phyloP scores from a whole-genome alignment of 2,888 invertebrate genomes.

The Dusona sp. region DNA sequence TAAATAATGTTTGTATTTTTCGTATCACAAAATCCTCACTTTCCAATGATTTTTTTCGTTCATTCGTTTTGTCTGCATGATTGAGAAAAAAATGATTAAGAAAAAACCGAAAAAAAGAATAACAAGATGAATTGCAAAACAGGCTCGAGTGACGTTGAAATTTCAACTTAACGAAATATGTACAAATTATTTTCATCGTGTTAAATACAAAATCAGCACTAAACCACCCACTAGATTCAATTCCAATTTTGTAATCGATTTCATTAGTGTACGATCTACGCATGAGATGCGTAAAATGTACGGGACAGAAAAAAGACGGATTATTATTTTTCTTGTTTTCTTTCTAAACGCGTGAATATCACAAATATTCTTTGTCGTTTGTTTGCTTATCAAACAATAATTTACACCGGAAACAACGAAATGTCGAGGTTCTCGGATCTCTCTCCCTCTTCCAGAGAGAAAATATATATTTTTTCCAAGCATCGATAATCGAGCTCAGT shows the following conservation, averaged over 20 bases:
- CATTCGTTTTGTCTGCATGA: background rate
- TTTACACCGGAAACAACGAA: conserved; percentile 45
- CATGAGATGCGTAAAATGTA: conserved; percentile 25
- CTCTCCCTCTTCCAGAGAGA: background rate
- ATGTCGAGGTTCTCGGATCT: conserved; percentile 5
- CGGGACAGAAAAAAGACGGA: conserved; percentile 33
- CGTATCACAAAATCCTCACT: conserved; percentile 23
- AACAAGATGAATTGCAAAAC: conserved; percentile 7
- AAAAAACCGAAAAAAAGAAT: background rate
- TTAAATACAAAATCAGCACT: background rate
- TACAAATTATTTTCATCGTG: conserved; percentile 33
- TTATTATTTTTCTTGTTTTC: conserved; percentile 18
- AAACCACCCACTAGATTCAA: background rate
- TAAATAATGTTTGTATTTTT: conserved; percentile 60
- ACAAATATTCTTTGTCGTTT: conserved; percentile 40
- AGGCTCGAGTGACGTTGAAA: conserved; percentile 1
- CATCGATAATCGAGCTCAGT: conserved; percentile 62
- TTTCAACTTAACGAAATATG: conserved; percentile 17
- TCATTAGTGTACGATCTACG: conserved; percentile 27
- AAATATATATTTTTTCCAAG: background rate
- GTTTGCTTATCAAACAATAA: conserved; percentile 18
- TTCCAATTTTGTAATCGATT: background rate
- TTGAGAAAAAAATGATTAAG: background rate
- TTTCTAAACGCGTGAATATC: conserved; percentile 53
- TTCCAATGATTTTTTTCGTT: background rate